Evolutionary conservation across 2,797 vertebrate species (phyloP), one percentile per base, ranked within the genome.

Genomic region (Sparus aurata): DNA sequence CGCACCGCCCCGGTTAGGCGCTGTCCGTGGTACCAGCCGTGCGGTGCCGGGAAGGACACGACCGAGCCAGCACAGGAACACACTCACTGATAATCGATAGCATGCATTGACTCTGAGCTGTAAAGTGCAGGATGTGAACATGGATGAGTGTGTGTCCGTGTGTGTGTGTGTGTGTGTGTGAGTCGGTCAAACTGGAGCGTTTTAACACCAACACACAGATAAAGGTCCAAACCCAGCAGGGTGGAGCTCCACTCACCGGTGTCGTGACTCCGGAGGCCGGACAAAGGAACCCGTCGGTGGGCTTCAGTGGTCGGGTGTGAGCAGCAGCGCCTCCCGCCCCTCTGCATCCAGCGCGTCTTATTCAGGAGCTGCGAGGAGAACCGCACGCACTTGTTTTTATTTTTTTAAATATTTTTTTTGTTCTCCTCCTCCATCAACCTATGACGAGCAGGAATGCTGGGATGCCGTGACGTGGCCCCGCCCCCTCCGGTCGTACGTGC

Each of bases 1-100:
- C 74, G 38, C 0, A 79, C 72, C 73, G n/a, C n/a, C 2, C 20
- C 25, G 25, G 3, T 80, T 8, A 83, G 88, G 75, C 83, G 85
- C 90, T 92, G 89, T 90, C 90, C 90, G 69, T 78, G 91, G 92
- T 91, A 68, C 68, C 45, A 45, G 11, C 15, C 30, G 25, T 2
- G 4, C 30, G 75, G 20, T 0, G 30, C 30, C 22, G 2, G 15
- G 17, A 12, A 43, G 75, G 76, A 64, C 86, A 68, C 83, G 83
- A 62, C 72, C 53, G 30, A 34, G 7, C 58, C 3, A 1, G 0
- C 22, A 0, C 52, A n/a, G 0, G 17, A 18, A 54, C 7, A 16
- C n/a, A 17, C 5, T 0, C 47, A 58, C 23, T 11, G 0, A 43
- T n/a, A 15, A 38, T 1, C 57, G 0, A 49, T 1, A 7, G 0